A percentile compares a stretch with the other conserved stretches of the same genome.
Conservation (phyloP, 2,797 vertebrate species). For the Fringilla coelebs region DNA sequence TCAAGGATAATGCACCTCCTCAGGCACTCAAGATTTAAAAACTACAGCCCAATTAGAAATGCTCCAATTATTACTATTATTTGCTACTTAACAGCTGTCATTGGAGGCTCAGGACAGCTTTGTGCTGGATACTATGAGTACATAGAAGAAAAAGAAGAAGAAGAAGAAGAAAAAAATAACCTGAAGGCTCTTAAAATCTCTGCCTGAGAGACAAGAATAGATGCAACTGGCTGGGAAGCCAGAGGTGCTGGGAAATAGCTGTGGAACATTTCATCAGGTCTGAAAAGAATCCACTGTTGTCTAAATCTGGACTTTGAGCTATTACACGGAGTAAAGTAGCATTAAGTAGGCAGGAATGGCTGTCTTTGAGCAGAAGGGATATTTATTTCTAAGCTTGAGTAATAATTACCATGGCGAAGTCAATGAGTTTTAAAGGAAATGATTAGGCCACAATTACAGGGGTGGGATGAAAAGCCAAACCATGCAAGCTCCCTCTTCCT, state of each 20-base stretch:
- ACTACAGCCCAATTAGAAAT: not conserved
- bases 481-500: not conserved
- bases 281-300: not conserved
- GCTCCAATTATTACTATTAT: conserved; percentile 8
- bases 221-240: not conserved
- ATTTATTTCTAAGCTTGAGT: conserved; percentile 26
- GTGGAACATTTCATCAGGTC: not conserved
- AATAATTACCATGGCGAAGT: conserved; percentile 26
- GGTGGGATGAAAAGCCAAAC: not conserved
- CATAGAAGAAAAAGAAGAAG: not conserved
- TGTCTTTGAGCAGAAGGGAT: not conserved
- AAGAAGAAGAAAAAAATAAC: not conserved
- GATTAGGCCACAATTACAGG: conserved; percentile 3
- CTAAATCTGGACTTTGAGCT: conserved; percentile 33
- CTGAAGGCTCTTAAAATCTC: not conserved
- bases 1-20: not conserved
- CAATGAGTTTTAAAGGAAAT: conserved; percentile 32
- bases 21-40: not conserved
- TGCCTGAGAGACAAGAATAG: not conserved
- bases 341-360: conserved; percentile 23
- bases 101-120: conserved; percentile 13
- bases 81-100: conserved; percentile 1
- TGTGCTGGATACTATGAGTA: not conserved
- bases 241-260: not conserved
- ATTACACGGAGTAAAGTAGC: not conserved